These are phyloP conservation scores for Acanthisitta chloris DNA, from an alignment of 2,113 vertebrate species.

Conservation along the genomic window DNA sequence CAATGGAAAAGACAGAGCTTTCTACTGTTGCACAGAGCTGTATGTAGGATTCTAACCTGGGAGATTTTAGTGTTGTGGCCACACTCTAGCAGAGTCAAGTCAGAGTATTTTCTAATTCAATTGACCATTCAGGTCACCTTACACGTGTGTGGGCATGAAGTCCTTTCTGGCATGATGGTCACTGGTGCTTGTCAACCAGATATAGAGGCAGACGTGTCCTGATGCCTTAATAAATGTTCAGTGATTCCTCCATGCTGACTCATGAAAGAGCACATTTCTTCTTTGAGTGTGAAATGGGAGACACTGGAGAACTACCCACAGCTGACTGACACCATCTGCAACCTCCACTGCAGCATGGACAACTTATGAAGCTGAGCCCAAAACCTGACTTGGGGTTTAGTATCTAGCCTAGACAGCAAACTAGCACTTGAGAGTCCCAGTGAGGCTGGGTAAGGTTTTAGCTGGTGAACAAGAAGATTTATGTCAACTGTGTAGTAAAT, in stretches of 20 bases:
- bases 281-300: not conserved
- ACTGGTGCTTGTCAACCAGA: not conserved
- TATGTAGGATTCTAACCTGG: not conserved
- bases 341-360: not conserved
- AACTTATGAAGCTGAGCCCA: not conserved
- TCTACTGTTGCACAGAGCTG: not conserved
- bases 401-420: not conserved
- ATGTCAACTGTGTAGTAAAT: not conserved
- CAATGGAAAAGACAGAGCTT: not conserved
- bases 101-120: not conserved
- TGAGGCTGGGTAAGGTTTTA: not conserved
- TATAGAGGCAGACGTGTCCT: not conserved
- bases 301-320: not conserved
- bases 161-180: accelerated
- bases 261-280: not conserved
- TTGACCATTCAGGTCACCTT: not conserved
- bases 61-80: too few relatives aligned
- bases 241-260: not conserved
- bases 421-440: not conserved
- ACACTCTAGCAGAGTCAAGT: not conserved
- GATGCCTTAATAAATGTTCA: not conserved
- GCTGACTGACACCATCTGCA: not conserved
- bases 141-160: not conserved
- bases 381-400: not conserved
- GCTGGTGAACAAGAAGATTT: not conserved